A percentile compares a stretch with the other conserved stretches of the same genome.
These are phyloP conservation scores for Apostichopus leukothele DNA, from an alignment of 53 echinoderm and acorn worm genomes.

Conservation along the genomic window DNA sequence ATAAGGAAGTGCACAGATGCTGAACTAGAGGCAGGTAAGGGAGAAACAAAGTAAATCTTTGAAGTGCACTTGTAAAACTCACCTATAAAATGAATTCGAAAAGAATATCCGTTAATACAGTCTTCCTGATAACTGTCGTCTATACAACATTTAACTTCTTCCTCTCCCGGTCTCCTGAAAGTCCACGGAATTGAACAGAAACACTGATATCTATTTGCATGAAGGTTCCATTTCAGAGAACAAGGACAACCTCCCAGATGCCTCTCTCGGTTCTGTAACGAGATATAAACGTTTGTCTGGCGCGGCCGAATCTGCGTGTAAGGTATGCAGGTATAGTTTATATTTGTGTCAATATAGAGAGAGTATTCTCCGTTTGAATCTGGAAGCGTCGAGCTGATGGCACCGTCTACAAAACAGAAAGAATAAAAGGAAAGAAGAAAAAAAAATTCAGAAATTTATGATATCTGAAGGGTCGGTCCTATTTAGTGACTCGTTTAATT, in stretches of 20 bases:
- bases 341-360: conserved; percentile 11
- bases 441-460: too few relatives aligned
- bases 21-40: too few relatives aligned
- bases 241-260: conserved; percentile 21
- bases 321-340: conserved; percentile 26
- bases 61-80: not conserved
- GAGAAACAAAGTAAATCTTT: too few relatives aligned
- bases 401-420: conserved; percentile 23
- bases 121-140: conserved; percentile 33
- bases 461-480: too few relatives aligned
- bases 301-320: not conserved
- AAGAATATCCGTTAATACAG: conserved; percentile 18
- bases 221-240: not conserved
- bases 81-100: conserved; percentile 26
- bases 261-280: conserved; percentile 11
- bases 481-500: too few relatives aligned
- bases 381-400: conserved; percentile 16
- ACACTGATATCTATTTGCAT: conserved; percentile 18
- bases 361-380: conserved; percentile 4
- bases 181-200: conserved; percentile 43
- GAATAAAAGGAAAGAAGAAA: not conserved
- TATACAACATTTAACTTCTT: conserved; percentile 33
- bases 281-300: not conserved
- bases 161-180: conserved; percentile 17
- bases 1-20: too few relatives aligned